phyloP scores from a whole-genome alignment of 2,797 vertebrate genomes.

The Scyliorhinus canicula region DNA sequence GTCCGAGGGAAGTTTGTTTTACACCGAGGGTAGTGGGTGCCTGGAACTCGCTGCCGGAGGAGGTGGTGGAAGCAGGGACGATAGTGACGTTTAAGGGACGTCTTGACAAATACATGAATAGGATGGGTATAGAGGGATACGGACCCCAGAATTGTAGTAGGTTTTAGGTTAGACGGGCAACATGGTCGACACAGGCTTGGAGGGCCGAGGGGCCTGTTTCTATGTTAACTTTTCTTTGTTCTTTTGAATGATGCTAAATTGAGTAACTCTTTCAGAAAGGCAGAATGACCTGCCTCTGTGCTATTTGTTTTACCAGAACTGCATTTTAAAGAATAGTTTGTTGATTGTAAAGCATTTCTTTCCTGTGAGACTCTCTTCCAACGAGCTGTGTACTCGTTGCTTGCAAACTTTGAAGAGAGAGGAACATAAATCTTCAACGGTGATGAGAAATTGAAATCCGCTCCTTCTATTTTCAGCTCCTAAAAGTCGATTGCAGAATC shows the following conservation, averaged over 20 bases:
- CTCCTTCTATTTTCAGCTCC: constrained; percentile 63
- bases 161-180: too few relatives aligned
- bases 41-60: too few relatives aligned
- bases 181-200: too few relatives aligned
- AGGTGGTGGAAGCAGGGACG: too few relatives aligned
- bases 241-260: background rate
- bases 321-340: background rate
- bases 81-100: too few relatives aligned
- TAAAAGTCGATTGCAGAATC: constrained; percentile 82
- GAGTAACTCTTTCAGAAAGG: background rate
- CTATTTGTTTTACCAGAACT: background rate
- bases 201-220: too few relatives aligned
- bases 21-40: too few relatives aligned
- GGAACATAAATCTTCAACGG: background rate
- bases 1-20: too few relatives aligned
- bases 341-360: background rate
- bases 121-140: too few relatives aligned
- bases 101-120: too few relatives aligned
- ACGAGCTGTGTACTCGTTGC: background rate
- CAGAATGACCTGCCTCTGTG: background rate
- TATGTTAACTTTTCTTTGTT: too few relatives aligned
- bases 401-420: background rate
- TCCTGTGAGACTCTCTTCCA: background rate
- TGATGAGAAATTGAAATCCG: background rate
- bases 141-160: too few relatives aligned